Evolutionary conservation across 2,113 vertebrate genomes (phyloP).

Genomic region (Mirounga angustirostris): DNA sequence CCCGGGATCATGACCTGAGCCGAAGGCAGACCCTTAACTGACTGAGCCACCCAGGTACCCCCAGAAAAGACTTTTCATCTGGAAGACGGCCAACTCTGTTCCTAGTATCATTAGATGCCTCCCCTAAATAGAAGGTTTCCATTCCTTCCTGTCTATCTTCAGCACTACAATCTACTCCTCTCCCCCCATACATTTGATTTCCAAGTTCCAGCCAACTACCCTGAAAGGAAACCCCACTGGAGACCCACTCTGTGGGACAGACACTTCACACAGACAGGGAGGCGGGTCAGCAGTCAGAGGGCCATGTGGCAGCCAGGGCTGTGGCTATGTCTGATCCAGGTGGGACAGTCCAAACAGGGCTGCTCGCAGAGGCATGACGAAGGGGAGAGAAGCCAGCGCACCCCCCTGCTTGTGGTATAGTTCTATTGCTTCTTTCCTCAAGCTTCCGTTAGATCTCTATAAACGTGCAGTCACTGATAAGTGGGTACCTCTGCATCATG

Average conservation of each 20-base stretch:
- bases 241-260: background rate
- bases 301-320: rapidly evolving
- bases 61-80: background rate
- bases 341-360: background rate
- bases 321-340: background rate
- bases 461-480: background rate
- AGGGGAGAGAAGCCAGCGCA: background rate
- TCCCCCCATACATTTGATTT: background rate
- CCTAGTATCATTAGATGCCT: background rate
- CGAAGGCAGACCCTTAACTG: no score
- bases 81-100: background rate
- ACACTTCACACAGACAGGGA: background rate
- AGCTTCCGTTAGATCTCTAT: background rate
- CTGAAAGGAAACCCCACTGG: background rate
- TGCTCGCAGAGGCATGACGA: background rate
- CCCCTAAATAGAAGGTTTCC: background rate
- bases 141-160: background rate
- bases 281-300: background rate
- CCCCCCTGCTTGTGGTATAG: background rate
- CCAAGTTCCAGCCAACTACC: background rate
- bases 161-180: background rate
- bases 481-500: background rate
- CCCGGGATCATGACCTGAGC: no score
- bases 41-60: background rate
- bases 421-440: background rate